Base-by-base conservation (phyloP, 1,140 invertebrate genomes). In the Colletes latitarsis region DNA sequence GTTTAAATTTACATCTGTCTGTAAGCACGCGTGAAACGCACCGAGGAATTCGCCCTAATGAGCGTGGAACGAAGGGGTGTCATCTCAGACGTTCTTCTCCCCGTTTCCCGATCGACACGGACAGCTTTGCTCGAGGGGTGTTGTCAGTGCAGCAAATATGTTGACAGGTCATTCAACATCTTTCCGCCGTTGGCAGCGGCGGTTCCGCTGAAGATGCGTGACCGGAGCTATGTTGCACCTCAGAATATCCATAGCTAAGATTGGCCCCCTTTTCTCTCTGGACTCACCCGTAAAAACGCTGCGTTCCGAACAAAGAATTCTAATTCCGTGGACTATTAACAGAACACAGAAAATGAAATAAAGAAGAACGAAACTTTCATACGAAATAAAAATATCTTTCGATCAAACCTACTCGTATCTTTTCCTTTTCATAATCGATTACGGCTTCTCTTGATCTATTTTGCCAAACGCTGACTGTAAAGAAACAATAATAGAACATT, bases 141-240 rank as follows among this genome's bases (percentile, higher is more conserved):
- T 87, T 84, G 88, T 89, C 88, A 82, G 78, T 79, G 72, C 79
- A 81, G 86, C 87, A 89, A 88, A 88, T 88, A 89, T 87, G 89
- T 89, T 89, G 89, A 90, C 89, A 89, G 88, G 83, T 83, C 85
- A 89, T 90, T 89, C 88, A 89, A 88, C 82, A 87, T 89, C 84
- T 74, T 83, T 69, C 75, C 39, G 57, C 30, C 43, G 30, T 73
- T 60, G 72, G 30, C 73, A 53, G 57, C 64, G 63, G 41, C 46
- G 21, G 19, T 46, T 12, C 14, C 17, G 55, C 17, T 63, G 71
- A 81, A 60, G 43, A 86, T 83, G 75, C 85, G 68, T 86, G 81
- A 83, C 85, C 39, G 57, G 82, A 66, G 58, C 43, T 84, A 89
- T 84, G 86, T 84, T 84, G 87, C 85, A 79, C 77, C 77, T 79